Base-by-base conservation (phyloP, 2,797 vertebrate genomes). In the Lagodon rhomboides region DNA sequence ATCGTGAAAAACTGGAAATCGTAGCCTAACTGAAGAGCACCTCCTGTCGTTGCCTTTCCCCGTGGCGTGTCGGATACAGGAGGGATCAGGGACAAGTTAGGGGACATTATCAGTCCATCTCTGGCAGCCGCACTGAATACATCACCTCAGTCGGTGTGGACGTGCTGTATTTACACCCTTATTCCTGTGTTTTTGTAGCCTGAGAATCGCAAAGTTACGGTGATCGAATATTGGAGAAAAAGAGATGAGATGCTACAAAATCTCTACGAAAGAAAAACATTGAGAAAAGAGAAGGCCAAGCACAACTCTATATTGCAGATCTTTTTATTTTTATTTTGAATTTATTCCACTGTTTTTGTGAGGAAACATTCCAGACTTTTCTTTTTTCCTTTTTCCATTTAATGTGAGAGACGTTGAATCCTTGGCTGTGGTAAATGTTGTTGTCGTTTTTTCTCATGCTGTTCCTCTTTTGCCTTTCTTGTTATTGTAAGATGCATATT, bases 1-100 rank as follows among this genome's bases (percentile, higher is more conserved):
- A 83, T 89, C 78, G 78, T 89, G 85, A 92, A 82, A 82, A 94
- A 95, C 94, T 94, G 95, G 94, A 95, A 34, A 95, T 87, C 71
- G 54, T 75, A 76, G 83, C 86, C 87, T 82, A 91, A 88, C 90
- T 86, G 88, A 86, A 87, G 89, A 91, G 79, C 91, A 60, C 79
- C 87, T 91, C 89, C 86, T 90, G 87, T 61, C 18, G 25, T 71
- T 72, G 80, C 74, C 81, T 82, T 59, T 51, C 64, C 30, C 30
- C 70, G 3, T 9, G 85, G 85, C 67, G 3, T 82, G 64, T 75
- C 49, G 6, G 61, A 63, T 62, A 75, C 86, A 84, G 90, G 80
- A 77, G 86, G 87, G 87, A 87, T 91, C 89, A 92, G 91, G 91
- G 91, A 91, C 82, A 83, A 82, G 88, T 91, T 88, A 89, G 92